These are phyloP conservation scores for Melitaea cinxia DNA, from an alignment of 1,140 invertebrate genomes.

Conservation along the genomic window DNA sequence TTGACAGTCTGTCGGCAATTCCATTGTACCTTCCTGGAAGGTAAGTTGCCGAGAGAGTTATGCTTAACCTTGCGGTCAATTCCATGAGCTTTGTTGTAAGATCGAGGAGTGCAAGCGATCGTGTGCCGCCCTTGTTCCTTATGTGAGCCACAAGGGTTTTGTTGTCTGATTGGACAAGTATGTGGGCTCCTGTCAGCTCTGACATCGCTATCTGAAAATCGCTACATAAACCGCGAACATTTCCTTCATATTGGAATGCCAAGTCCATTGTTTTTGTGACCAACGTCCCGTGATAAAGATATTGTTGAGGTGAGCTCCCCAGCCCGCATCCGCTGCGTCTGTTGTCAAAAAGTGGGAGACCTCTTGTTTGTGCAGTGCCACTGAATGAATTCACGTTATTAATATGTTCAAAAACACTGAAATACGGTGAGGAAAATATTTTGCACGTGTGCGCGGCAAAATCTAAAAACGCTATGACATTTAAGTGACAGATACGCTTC, in stretches of 20 bases:
- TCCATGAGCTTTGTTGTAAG: background rate
- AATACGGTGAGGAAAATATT: no score
- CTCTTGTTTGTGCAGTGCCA: slow-evolving; percentile 34
- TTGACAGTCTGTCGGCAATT: background rate
- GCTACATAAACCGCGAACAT: slow-evolving; percentile 50
- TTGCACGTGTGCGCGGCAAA: no score
- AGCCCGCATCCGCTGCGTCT: slow-evolving; percentile 30
- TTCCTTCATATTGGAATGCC: slow-evolving; percentile 57
- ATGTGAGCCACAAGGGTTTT: background rate
- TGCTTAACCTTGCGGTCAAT: background rate
- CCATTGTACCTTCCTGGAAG: background rate
- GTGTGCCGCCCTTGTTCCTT: background rate
- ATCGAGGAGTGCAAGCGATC: background rate
- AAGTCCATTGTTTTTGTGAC: slow-evolving; percentile 32
- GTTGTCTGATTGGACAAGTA: background rate
- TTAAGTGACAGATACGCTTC: no score
- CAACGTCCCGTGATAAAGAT: slow-evolving; percentile 29
- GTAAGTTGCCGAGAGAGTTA: background rate
- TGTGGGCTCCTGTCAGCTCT: background rate
- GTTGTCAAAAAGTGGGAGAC: slow-evolving; percentile 36
- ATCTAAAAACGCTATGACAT: no score
- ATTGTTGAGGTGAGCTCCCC: slow-evolving; percentile 34
- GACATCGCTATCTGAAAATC: slow-evolving; percentile 32
- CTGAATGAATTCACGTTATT: no score
- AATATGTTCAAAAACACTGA: no score